These are phyloP conservation scores for Emydoidea blandingii DNA, from an alignment of 2,797 vertebrate genomes.

Conservation along the genomic window DNA sequence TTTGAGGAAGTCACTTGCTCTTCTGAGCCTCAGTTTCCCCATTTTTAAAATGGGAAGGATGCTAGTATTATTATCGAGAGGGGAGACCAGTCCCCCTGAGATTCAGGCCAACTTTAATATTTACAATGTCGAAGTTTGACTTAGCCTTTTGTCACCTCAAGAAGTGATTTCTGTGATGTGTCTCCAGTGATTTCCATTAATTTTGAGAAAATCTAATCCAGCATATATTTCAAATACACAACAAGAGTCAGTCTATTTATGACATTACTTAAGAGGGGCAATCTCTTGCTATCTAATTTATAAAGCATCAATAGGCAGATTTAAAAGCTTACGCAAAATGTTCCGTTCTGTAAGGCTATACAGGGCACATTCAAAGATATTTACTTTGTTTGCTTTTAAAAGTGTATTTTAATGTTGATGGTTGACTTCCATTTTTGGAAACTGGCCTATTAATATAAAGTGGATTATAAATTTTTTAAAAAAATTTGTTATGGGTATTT, in stretches of 20 bases:
- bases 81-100: neutral
- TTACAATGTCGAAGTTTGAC: neutral
- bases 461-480: too few relatives aligned
- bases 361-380: neutral
- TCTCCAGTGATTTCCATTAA: neutral
- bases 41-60: neutral
- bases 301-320: neutral
- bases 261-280: neutral
- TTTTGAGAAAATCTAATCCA: neutral
- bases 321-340: neutral
- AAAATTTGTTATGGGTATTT: neutral
- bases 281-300: neutral
- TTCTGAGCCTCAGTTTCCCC: neutral
- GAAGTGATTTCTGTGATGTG: neutral
- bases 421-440: too few relatives aligned
- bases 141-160: neutral
- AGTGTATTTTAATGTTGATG: too few relatives aligned
- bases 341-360: neutral
- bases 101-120: neutral
- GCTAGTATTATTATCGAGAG: neutral
- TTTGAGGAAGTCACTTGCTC: rapidly evolving
- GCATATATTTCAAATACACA: neutral
- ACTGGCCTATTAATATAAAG: too few relatives aligned
- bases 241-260: neutral
- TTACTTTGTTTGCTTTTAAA: too few relatives aligned